These are phyloP conservation scores for Spilarctia lutea DNA, from an alignment of 2,888 invertebrate species.

Conservation along the genomic window DNA sequence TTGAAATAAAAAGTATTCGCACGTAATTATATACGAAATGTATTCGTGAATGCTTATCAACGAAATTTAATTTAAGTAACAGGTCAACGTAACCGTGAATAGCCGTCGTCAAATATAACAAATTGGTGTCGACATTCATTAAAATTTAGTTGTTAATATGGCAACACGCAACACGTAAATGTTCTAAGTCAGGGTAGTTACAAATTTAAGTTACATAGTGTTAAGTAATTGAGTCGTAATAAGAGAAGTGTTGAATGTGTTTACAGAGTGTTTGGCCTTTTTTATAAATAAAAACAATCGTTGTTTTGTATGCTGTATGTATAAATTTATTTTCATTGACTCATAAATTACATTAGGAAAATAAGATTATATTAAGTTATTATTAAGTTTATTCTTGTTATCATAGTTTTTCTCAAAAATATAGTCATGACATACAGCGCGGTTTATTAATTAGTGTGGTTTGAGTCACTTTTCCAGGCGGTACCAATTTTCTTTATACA, in stretches of 20 bases:
- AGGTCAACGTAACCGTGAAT: conserved; percentile 55
- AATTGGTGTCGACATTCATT: conserved; percentile 72
- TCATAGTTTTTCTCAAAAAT: too few species aligned
- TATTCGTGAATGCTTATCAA: conserved; percentile 59
- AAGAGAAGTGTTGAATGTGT: conserved; percentile 16
- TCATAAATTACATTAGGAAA: background rate
- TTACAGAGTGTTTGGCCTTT: background rate
- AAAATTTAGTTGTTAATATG: conserved; percentile 64
- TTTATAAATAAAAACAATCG: background rate
- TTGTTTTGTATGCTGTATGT: background rate
- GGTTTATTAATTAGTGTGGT: background rate
- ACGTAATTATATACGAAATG: conserved; percentile 21
- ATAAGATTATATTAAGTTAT: too few species aligned
- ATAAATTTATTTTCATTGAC: background rate
- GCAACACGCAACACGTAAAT: conserved; percentile 54
- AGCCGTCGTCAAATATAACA: conserved; percentile 63
- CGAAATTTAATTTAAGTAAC: conserved; percentile 71
- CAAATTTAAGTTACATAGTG: conserved; percentile 23
- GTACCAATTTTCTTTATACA: background rate
- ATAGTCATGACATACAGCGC: background rate
- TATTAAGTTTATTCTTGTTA: too few species aligned
- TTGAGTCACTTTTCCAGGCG: background rate
- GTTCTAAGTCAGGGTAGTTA: conserved; percentile 38
- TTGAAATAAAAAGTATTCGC: conserved; percentile 35
- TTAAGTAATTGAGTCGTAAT: conserved; percentile 19